Evolutionary conservation across 1,140 invertebrate species (phyloP).

Genomic region (Drosophila triauraria): DNA sequence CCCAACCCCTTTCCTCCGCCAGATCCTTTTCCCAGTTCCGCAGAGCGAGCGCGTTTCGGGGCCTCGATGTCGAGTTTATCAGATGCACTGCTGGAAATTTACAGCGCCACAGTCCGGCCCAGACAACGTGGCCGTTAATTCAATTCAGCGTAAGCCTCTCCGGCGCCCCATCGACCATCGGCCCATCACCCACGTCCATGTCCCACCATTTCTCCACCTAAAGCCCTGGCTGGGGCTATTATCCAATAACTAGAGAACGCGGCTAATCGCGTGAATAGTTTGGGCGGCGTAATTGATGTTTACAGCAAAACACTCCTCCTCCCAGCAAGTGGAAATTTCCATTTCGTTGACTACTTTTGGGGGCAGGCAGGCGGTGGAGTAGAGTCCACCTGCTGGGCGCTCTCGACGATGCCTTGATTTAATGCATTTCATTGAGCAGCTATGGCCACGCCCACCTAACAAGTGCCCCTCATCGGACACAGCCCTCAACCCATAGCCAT

Average conservation of each 20-base stretch:
- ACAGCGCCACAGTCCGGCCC: constrained; percentile 62
- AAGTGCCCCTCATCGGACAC: constrained; percentile 1
- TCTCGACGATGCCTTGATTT: constrained; percentile 82
- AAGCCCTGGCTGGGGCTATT: constrained; percentile 48
- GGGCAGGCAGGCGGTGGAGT: constrained; percentile 14
- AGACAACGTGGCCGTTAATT: constrained; percentile 73
- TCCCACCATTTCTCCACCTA: neutral
- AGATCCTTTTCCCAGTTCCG: constrained; percentile 9
- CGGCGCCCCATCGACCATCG: neutral
- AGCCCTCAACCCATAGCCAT: constrained; percentile 22
- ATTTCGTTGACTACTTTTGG: constrained; percentile 73
- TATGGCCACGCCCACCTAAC: constrained; percentile 51
- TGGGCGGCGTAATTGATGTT: constrained; percentile 80
- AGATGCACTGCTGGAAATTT: constrained; percentile 77
- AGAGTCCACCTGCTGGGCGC: constrained; percentile 50
- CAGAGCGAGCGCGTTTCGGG: constrained; percentile 9
- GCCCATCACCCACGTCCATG: no score
- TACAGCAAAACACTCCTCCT: constrained; percentile 40
- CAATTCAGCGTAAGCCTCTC: constrained; percentile 73
- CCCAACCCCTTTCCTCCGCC: neutral
- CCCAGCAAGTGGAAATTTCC: constrained; percentile 51
- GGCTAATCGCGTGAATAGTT: constrained; percentile 83
- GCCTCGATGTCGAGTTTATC: constrained; percentile 63
- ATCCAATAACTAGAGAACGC: constrained; percentile 76
- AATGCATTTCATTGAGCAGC: constrained; percentile 82